Evolutionary conservation across 1,140 invertebrate genomes (phyloP), one percentile per base, ranked within the genome.

Genomic region (Brachionus angularis): DNA sequence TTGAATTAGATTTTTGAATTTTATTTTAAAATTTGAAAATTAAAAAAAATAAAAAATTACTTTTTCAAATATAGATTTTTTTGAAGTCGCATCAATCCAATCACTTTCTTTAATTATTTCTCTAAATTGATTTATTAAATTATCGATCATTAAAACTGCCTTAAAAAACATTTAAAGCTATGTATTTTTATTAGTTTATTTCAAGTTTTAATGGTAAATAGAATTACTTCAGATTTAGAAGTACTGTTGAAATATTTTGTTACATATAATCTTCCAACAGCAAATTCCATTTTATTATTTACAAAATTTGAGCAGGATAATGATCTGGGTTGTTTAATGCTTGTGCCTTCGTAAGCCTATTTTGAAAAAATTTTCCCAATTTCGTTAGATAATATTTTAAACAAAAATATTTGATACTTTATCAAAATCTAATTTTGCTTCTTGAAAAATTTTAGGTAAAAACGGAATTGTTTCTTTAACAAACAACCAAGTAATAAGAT

Each of bases 211-310:
- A n/a, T n/a, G n/a, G n/a, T n/a, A 42, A 42, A 25, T 5, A 39
- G 21, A 52, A 75, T 74, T 74, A 87, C 86, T 79, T 84, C 83
- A 0, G 84, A 83, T 80, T 92, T 91, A 0, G 89, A 87, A 61
- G 88, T 85, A 1, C 87, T 86, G 71, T 90, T 86, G 77, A 93
- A 93, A 0, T 88, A 86, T 80, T 93, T 88, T 1, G 90, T 83
- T 0, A 96, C 91, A 76, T 95, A 97, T 85, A 96, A 91, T 0
- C 91, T 89, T 0, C 93, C 92, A 4, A 96, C 86, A 0, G 93
- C 92, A 78, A 93, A 92, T 4, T 91, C 90, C 76, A 96, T 86
- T 71, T 88, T 88, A 3, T 85, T 86, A 77, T 88, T 93, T 1
- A 88, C 89, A 81, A 89, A 89, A 1, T 84, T 83, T 1, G 89